Evolutionary conservation across 2,888 invertebrate species (phyloP).

Genomic region (Hipparchia semele): DNA sequence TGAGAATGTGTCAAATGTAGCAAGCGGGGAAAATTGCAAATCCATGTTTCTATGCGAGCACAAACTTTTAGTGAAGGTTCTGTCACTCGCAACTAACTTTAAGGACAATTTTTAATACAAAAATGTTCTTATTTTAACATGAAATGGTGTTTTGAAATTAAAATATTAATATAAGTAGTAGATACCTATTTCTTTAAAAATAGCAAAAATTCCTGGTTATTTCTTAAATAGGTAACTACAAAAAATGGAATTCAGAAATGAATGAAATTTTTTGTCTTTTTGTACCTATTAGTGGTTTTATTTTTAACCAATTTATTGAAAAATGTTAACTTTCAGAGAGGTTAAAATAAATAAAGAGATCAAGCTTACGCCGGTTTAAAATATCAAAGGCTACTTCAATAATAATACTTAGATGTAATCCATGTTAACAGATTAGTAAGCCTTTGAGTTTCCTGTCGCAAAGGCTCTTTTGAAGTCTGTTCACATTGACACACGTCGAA

Average conservation of each 20-base stretch:
- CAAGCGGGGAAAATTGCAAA: conserved; percentile 32
- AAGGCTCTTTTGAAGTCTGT: conserved; percentile 44
- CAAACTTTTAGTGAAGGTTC: conserved; percentile 12
- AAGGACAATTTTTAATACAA: conserved; percentile 10
- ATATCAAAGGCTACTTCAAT: conserved; percentile 40
- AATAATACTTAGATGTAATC: conserved; percentile 44
- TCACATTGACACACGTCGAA: conserved; percentile 47
- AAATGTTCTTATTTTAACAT: too few species aligned
- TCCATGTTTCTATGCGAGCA: conserved; percentile 26
- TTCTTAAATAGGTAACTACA: too few species aligned
- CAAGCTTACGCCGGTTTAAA: conserved; percentile 21
- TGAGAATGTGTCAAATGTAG: conserved; percentile 24
- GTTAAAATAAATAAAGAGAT: conserved; percentile 14
- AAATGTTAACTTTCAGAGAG: conserved; percentile 1
- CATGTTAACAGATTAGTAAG: conserved; percentile 50
- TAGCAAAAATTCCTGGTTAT: too few species aligned
- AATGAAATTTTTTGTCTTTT: too few species aligned
- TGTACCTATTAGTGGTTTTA: too few species aligned
- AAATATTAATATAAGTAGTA: too few species aligned
- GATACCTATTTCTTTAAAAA: too few species aligned
- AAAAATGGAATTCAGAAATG: too few species aligned
- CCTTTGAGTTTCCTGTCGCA: conserved; percentile 58
- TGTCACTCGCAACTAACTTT: conserved; percentile 8
- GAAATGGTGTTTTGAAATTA: too few species aligned
- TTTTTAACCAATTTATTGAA: not conserved